Percentiles rank a stretch among this genome's conserved stretches.
Evolutionary conservation across 2,113 vertebrate genomes (phyloP).

Genomic region (Gymnorhina tibicen): DNA sequence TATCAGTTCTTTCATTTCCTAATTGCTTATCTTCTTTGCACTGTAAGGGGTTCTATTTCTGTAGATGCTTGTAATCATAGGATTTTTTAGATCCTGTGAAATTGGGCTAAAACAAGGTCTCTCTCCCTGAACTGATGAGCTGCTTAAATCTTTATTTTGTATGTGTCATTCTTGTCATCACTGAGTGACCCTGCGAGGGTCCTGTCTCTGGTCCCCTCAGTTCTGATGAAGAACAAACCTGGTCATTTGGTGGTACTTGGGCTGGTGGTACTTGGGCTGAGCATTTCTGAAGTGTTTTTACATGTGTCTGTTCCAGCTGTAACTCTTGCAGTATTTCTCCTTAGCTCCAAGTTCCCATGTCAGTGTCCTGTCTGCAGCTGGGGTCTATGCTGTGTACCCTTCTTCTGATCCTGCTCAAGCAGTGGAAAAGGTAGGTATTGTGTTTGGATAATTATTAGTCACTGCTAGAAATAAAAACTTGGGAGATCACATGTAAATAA

Average conservation of each 20-base stretch:
- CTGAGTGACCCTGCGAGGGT: not conserved
- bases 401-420: slow-evolving; percentile 88
- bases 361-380: slow-evolving; percentile 85
- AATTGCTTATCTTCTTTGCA: not conserved
- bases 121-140: not conserved
- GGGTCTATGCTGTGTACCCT: slow-evolving; percentile 94
- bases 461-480: not conserved
- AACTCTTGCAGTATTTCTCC: not conserved
- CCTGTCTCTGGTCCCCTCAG: not conserved
- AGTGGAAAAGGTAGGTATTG: slow-evolving; percentile 86
- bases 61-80: not conserved
- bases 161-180: not conserved
- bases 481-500: not conserved
- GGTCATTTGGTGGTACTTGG: not conserved
- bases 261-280: not conserved
- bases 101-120: not conserved
- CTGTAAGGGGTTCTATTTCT: not conserved
- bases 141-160: not conserved
- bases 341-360: slow-evolving; percentile 84
- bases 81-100: not conserved
- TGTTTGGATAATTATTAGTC: not conserved
- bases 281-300: not conserved
- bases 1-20: not conserved
- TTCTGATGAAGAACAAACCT: not conserved
- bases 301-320: not conserved